Conservation (phyloP, 2,113 vertebrate species). For the Epinephelus moara region DNA sequence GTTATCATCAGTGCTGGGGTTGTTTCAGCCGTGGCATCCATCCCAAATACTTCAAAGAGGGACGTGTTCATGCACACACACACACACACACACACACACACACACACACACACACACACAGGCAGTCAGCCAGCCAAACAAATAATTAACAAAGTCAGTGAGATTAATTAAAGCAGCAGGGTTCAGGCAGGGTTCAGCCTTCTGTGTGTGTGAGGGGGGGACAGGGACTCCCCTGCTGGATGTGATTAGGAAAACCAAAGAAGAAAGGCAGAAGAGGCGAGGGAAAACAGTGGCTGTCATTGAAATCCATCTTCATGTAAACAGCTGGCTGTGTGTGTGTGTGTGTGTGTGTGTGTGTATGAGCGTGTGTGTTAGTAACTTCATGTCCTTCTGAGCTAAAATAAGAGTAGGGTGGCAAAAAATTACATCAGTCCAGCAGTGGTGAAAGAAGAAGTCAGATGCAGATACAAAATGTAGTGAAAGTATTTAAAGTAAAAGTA, state of each 20-base stretch:
- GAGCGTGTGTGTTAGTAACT: background rate
- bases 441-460: background rate
- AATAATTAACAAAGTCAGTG: constrained; percentile 83
- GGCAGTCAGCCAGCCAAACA: constrained; percentile 72
- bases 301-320: constrained; percentile 85
- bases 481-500: background rate
- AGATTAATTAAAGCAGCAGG: constrained; percentile 81
- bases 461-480: background rate
- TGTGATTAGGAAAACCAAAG: constrained; percentile 67
- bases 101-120: constrained; percentile 48
- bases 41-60: constrained; percentile 71
- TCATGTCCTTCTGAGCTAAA: background rate
- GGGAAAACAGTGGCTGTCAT: constrained; percentile 75
- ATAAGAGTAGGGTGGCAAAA: background rate
- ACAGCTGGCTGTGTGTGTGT: constrained; percentile 72
- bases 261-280: constrained; percentile 75
- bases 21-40: constrained; percentile 62
- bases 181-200: constrained; percentile 84
- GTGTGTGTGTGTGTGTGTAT: constrained; percentile 17
- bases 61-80: constrained; percentile 31
- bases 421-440: background rate
- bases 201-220: constrained; percentile 60
- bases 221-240: constrained; percentile 66
- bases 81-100: constrained; percentile 36
- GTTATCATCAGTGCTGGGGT: constrained; percentile 58